Conservation (phyloP, 2,888 invertebrate species). For the Torymus aiolomorphi region DNA sequence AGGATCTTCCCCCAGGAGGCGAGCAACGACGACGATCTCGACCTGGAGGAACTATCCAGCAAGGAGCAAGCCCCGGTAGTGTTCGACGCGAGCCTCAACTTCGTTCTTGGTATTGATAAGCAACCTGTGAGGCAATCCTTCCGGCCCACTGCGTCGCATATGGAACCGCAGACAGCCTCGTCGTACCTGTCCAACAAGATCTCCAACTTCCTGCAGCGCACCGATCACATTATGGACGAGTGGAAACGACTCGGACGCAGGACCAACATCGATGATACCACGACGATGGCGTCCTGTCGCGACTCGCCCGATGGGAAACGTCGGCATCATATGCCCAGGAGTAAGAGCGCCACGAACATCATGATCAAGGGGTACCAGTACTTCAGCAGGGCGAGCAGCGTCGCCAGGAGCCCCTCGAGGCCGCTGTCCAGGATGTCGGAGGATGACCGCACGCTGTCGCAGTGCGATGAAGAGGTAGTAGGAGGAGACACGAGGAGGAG, state of each 20-base stretch:
- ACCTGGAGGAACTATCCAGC: conserved; percentile 73
- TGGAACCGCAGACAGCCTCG: conserved; percentile 87
- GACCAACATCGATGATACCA: conserved; percentile 63
- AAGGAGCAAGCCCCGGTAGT: conserved; percentile 88
- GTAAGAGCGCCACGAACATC: conserved; percentile 88
- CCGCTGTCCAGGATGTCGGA: conserved; percentile 59
- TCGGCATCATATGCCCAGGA: conserved; percentile 65
- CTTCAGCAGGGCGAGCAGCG: conserved; percentile 75
- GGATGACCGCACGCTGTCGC: conserved; percentile 70
- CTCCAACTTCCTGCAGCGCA: conserved; percentile 86
- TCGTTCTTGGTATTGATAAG: conserved; percentile 85
- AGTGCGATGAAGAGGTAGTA: conserved; percentile 68
- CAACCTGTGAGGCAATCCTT: conserved; percentile 83
- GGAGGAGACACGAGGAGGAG: neutral
- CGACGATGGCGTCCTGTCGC: too few relatives aligned
- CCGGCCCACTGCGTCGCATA: conserved; percentile 85
- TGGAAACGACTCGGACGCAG: conserved; percentile 84
- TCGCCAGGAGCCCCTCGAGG: conserved; percentile 68
- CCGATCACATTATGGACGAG: conserved; percentile 92
- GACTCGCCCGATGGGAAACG: conserved; percentile 28
- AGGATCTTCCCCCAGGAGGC: conserved; percentile 68
- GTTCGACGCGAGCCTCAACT: conserved; percentile 88
- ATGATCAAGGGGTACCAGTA: conserved; percentile 89
- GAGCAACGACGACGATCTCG: conserved; percentile 74
- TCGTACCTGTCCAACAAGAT: conserved; percentile 86